phyloP scores from a whole-genome alignment of 2,113 vertebrate species.

The Chionomys nivalis region DNA sequence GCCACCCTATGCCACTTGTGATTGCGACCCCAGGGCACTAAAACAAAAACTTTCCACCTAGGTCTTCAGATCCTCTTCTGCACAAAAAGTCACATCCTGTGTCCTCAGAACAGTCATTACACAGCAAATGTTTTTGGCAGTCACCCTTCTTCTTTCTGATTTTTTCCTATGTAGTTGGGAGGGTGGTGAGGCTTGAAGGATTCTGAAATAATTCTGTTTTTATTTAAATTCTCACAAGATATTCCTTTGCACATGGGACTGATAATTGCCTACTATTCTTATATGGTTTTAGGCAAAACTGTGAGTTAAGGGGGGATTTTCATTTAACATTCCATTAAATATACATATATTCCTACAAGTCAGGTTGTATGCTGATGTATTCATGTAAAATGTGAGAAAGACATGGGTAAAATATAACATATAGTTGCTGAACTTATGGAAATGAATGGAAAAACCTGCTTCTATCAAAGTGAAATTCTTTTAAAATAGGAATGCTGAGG shows the following conservation, averaged over 20 bases:
- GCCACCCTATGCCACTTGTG: background rate
- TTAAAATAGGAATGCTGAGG: background rate
- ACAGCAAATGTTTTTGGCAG: background rate
- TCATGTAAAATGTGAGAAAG: slow-evolving; percentile 11
- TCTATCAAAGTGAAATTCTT: background rate
- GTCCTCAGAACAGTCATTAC: background rate
- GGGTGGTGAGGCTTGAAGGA: background rate
- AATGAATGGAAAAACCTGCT: background rate
- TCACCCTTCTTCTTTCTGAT: background rate
- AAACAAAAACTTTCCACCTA: background rate
- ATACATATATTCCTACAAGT: slow-evolving; percentile 11
- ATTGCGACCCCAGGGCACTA: background rate
- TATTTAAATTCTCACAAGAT: background rate
- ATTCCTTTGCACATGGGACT: background rate
- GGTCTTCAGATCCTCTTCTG: background rate
- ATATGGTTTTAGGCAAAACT: background rate
- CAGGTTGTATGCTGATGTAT: slow-evolving; percentile 1
- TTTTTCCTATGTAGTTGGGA: background rate
- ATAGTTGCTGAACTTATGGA: background rate
- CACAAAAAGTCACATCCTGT: background rate
- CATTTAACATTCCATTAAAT: background rate
- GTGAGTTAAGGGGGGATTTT: background rate
- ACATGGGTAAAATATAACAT: background rate
- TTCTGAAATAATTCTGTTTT: background rate
- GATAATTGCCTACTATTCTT: background rate